A percentile compares a stretch with the other conserved stretches of the same genome.
phyloP scores from a whole-genome alignment of 2,113 vertebrate genomes.

The Cyprinus carpio region DNA sequence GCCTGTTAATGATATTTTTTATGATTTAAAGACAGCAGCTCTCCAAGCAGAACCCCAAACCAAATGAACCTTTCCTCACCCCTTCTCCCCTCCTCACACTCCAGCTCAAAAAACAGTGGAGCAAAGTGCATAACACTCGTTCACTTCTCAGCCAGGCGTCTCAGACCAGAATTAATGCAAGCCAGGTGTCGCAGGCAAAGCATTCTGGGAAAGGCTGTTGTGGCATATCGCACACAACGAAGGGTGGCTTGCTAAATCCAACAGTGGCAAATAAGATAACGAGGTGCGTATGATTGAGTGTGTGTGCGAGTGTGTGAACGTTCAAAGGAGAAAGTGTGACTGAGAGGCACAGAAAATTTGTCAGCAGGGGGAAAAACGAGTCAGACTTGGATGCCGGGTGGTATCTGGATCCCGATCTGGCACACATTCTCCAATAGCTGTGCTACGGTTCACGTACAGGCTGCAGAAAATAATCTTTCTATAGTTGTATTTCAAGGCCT shows the following conservation, averaged over 20 bases:
- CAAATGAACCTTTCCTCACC: conserved; percentile 46
- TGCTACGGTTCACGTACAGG: conserved; percentile 61
- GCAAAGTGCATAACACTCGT: conserved; percentile 69
- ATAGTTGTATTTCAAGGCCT: conserved; percentile 46
- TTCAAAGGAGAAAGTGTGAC: conserved; percentile 32
- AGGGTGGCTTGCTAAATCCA: conserved; percentile 22
- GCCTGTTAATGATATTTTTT: conserved; percentile 1
- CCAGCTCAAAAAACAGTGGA: conserved; percentile 64
- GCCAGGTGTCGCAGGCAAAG: conserved; percentile 69
- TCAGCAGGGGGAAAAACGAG: conserved; percentile 60
- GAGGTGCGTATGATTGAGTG: conserved; percentile 67
- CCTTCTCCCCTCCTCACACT: conserved; percentile 55
- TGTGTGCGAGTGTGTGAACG: conserved; percentile 46
- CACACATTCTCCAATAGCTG: conserved; percentile 61
- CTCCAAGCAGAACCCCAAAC: conserved; percentile 27
- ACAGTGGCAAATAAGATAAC: conserved; percentile 70
- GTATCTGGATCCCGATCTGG: conserved; percentile 69
- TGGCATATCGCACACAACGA: conserved; percentile 33
- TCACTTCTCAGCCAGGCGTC: conserved; percentile 69
- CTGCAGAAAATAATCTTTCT: conserved; percentile 62
- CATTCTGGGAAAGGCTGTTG: conserved; percentile 63
- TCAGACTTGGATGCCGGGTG: conserved; percentile 69
- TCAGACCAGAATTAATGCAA: conserved; percentile 71
- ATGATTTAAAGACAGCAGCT: conserved; percentile 32
- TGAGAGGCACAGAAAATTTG: conserved; percentile 68